Evolutionary conservation across 2,888 invertebrate species (phyloP).

Genomic region (Cantharis flavilabris): DNA sequence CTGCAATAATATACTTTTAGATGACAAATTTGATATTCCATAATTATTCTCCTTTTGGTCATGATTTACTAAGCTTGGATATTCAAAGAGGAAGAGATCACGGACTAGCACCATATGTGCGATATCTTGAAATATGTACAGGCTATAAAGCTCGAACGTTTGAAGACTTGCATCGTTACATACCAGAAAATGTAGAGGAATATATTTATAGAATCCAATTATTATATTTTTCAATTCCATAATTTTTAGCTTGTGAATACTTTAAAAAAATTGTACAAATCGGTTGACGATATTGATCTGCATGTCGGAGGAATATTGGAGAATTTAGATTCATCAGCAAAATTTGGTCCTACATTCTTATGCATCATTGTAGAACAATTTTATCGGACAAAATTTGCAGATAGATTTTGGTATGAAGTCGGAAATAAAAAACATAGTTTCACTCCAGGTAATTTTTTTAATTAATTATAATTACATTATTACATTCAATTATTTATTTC

Average conservation of each 20-base stretch:
- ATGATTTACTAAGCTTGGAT: conserved; percentile 71
- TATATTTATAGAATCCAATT: not conserved
- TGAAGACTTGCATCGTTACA: conserved; percentile 63
- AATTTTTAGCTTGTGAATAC: conserved; percentile 56
- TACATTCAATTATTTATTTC: conserved; percentile 13
- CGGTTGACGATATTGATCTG: conserved; percentile 74
- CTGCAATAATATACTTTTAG: conserved; percentile 47
- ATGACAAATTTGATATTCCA: conserved; percentile 76
- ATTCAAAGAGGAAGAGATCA: conserved; percentile 75
- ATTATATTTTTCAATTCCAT: not conserved
- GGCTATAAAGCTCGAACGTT: conserved; percentile 56
- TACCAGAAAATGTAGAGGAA: conserved; percentile 46
- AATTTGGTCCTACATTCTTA: conserved; percentile 73
- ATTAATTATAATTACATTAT: too few relatives aligned
- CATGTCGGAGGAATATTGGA: conserved; percentile 76
- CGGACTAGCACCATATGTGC: conserved; percentile 69
- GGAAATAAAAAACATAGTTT: conserved; percentile 57
- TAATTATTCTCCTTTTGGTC: conserved; percentile 67
- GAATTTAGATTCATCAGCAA: conserved; percentile 61
- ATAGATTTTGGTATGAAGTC: conserved; percentile 77
- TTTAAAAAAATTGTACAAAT: conserved; percentile 60
- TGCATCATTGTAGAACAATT: conserved; percentile 78
- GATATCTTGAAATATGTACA: conserved; percentile 71
- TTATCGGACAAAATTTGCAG: conserved; percentile 65
- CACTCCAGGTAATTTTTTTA: conserved; percentile 47